These are phyloP conservation scores for Dipodomys spectabilis DNA, from an alignment of 2,113 vertebrate genomes.

Conservation along the genomic window DNA sequence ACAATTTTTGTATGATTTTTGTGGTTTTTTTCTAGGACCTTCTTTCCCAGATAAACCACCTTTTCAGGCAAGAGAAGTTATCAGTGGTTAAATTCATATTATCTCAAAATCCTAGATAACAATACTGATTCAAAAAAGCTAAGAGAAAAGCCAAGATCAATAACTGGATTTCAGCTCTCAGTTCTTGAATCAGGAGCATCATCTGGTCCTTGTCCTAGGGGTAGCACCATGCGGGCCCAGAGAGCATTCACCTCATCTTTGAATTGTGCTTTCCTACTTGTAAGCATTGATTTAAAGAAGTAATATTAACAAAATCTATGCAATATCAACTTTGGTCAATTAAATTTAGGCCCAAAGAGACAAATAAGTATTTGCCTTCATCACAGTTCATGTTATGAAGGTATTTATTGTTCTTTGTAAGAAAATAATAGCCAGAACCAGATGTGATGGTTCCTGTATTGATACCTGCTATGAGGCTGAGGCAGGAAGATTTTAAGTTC, in stretches of 20 bases:
- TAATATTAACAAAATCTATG: background rate
- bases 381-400: background rate
- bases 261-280: background rate
- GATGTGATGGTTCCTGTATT: no score
- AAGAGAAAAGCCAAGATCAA: background rate
- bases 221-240: background rate
- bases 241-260: background rate
- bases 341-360: background rate
- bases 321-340: constrained; percentile 28
- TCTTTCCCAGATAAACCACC: background rate
- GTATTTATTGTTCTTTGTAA: background rate
- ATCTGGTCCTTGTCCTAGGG: background rate
- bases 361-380: background rate
- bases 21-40: background rate
- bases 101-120: background rate
- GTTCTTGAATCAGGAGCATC: background rate
- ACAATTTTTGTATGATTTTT: background rate
- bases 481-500: no score
- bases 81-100: background rate
- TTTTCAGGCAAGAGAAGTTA: background rate
- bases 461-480: no score
- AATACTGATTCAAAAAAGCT: background rate
- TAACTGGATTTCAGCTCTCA: background rate
- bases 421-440: no score
- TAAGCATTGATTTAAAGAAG: background rate